A percentile compares a stretch with the other conserved stretches of the same genome.
Conservation (phyloP, 2,797 vertebrate species). For the Anabas testudineus region DNA sequence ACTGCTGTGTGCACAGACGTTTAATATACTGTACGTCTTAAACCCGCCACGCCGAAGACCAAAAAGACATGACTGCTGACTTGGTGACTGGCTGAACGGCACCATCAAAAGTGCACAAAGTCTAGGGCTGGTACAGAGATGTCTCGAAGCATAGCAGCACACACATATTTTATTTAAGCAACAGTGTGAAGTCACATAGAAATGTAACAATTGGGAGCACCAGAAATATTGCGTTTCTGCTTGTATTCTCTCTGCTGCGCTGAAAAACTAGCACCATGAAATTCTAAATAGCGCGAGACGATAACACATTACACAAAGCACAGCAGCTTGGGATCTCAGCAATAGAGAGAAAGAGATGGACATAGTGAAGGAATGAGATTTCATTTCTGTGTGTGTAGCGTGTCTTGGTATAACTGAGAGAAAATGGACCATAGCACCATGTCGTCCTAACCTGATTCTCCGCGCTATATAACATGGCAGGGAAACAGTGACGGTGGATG, state of each 20-base stretch:
- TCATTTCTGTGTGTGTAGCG: constrained; percentile 24
- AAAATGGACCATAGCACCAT: constrained; percentile 73
- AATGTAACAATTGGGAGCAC: constrained; percentile 51
- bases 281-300: constrained; percentile 59
- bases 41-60: constrained; percentile 41
- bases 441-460: constrained; percentile 72
- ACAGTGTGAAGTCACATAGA: constrained; percentile 48
- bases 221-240: constrained; percentile 37
- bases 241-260: constrained; percentile 35
- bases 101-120: constrained; percentile 20
- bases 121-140: constrained; percentile 7
- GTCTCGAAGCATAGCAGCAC: constrained; percentile 12
- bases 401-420: constrained; percentile 50
- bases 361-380: constrained; percentile 30
- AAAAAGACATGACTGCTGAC: constrained; percentile 25
- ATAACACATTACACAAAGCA: constrained; percentile 60
- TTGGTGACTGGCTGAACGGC: constrained; percentile 22
- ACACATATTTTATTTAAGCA: constrained; percentile 30
- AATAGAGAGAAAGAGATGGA: constrained; percentile 29
- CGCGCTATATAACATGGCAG: constrained; percentile 56
- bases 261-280: constrained; percentile 54
- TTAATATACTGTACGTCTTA: constrained; percentile 48
- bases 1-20: constrained; percentile 51
- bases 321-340: constrained; percentile 39
- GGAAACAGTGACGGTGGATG: constrained; percentile 60